Evolutionary conservation across 2,797 vertebrate species (phyloP).

Genomic region (Holocentrus rufus): DNA sequence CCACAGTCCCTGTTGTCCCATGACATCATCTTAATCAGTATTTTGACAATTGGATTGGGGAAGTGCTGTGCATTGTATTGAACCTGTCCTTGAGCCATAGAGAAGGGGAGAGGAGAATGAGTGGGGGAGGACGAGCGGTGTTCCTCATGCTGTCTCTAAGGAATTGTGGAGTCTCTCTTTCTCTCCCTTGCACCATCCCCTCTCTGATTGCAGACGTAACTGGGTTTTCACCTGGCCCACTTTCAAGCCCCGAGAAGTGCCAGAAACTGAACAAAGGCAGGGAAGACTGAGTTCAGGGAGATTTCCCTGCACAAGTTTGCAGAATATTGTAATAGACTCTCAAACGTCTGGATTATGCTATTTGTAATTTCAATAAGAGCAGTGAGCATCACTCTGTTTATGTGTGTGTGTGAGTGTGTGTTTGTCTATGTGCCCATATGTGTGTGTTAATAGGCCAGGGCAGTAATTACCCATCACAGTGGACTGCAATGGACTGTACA

Average conservation of each 20-base stretch:
- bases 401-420: constrained; percentile 1
- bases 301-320: background rate
- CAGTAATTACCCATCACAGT: constrained; percentile 26
- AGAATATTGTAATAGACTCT: constrained; percentile 5
- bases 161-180: constrained; percentile 22
- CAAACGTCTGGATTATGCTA: background rate
- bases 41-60: constrained; percentile 52
- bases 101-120: constrained; percentile 20
- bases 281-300: constrained; percentile 1
- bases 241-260: constrained; percentile 33
- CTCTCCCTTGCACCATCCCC: constrained; percentile 20
- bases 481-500: constrained; percentile 7
- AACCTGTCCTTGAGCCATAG: constrained; percentile 47
- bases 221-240: constrained; percentile 61
- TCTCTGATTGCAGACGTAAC: constrained; percentile 42
- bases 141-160: constrained; percentile 19
- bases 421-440: background rate
- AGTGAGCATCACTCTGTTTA: constrained; percentile 19
- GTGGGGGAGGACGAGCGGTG: background rate
- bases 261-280: constrained; percentile 21
- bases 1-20: constrained; percentile 15
- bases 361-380: constrained; percentile 26
- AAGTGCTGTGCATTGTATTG: constrained; percentile 22
- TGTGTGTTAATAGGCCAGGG: constrained; percentile 20
- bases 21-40: constrained; percentile 48